Base-by-base conservation (phyloP, 2,888 invertebrate species). In the Exephanes ischioxanthus region DNA sequence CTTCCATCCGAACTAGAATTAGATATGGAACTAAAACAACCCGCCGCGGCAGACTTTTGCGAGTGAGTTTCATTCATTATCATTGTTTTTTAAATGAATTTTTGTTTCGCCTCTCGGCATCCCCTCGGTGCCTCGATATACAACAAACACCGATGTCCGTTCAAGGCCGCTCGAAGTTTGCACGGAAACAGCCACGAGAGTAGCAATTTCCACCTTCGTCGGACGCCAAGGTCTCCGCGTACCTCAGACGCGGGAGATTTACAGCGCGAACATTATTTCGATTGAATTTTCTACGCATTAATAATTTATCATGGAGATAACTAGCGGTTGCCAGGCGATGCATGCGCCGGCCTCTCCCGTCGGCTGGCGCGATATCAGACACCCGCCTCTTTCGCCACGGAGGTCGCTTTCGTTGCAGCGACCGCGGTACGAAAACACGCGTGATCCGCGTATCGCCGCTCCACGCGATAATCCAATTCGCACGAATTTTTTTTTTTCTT, bases 211-310 rank as follows among this genome's bases (percentile, higher is more conserved):
- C 51, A 79, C 67, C 82, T 79, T 79, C 70, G 75, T 66, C 73
- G 19, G 9, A 26, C 55, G 5, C 16, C 77, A 63, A 72, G 33
- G 63, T 19, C 45, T 45, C 9, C 22, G 30, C 37, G 71, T 41
- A 26, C 75, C 66, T 66, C 53, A 19, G 30, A 41, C 22, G 19
- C 66, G 63, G 45, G 53, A 77, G 79, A 86, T 84, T 86, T 84
- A 86, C 72, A 55, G 78, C 41, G 78, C 45, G 80, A 81, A 86
- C 80, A 84, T 85, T 79, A 81, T 77, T 86, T 51, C 83, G 85
- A 86, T 88, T 87, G 84, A 86, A 88, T 87, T 86, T 87, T 86
- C 84, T 75, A 82, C 76, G 75, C 83, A 81, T 84, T 81, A 83
- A 84, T 81, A 84, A 83, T 87, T 79, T 87, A 83, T 84, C 80